These are phyloP conservation scores for Danio kyathit DNA, from an alignment of 2,797 vertebrate genomes.

Conservation along the genomic window DNA sequence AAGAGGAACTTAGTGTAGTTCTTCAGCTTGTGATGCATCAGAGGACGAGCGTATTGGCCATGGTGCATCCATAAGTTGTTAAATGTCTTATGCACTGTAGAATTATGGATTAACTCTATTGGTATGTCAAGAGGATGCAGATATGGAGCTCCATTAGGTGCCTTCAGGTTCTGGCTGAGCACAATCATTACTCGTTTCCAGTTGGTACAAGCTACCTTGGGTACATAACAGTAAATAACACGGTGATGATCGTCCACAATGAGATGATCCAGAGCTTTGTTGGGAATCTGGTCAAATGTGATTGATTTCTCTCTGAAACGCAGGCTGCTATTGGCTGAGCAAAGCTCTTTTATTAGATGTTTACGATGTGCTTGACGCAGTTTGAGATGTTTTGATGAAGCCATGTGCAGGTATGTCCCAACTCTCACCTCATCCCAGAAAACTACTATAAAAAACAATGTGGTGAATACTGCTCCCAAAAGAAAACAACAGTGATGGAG, in stretches of 20 bases:
- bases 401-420: background rate
- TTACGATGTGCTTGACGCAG: background rate
- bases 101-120: constrained; percentile 84
- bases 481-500: background rate
- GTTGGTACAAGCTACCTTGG: constrained; percentile 94
- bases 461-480: background rate
- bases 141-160: constrained; percentile 84
- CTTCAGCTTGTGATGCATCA: constrained; percentile 91
- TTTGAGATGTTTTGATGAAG: background rate
- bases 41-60: background rate
- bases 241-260: constrained; percentile 93
- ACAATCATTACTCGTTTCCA: constrained; percentile 96
- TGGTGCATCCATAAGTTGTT: constrained; percentile 88
- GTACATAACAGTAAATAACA: constrained; percentile 95
- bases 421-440: background rate
- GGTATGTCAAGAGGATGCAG: constrained; percentile 86
- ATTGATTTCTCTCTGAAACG: constrained; percentile 76
- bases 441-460: background rate
- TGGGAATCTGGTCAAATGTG: constrained; percentile 90
- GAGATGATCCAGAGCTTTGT: constrained; percentile 88
- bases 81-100: constrained; percentile 80
- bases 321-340: background rate
- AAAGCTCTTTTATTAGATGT: background rate
- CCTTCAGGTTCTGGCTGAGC: constrained; percentile 87
- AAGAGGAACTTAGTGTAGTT: constrained; percentile 97